Evolutionary conservation across 2,797 vertebrate species (phyloP), one percentile per base, ranked within the genome.

Genomic region (Leuciscus waleckii): DNA sequence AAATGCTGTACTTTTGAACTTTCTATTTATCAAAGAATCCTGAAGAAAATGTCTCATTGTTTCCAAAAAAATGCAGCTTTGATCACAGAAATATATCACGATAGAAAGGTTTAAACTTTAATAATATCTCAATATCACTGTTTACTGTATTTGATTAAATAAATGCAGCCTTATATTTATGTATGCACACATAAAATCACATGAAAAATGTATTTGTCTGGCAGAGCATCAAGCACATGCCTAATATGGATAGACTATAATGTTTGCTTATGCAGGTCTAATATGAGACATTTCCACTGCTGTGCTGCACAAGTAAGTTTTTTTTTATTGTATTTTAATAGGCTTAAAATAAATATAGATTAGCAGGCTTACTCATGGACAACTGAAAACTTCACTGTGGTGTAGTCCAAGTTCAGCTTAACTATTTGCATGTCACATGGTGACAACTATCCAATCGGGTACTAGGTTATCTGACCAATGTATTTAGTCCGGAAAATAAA

Each of bases 381-480:
- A 73, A 23, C 29, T 43, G 2, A 13, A 43, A 14, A 68, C 74
- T 73, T 61, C 79, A 76, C 56, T 46, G 29, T 77, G 9, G 69
- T 79, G 32, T 41, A 71, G 58, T 68, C 54, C 83, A 86, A 73
- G 29, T 68, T 83, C 67, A 83, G 46, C 29, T 23, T 51, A 29
- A 29, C 65, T 29, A 87, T 91, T 91, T 90, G 88, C 88, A 88
- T 89, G 75, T 92, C 92, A 93, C 90, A 87, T 93, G 92, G 82
- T 17, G n/a, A 84, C 23, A 67, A 29, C 69, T 85, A 85, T 71
- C 91, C 92, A 92, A 93, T 89, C 88, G 74, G 61, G 74, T 86
- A 71, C 83, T 77, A 86, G 9, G 83, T 82, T 86, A 80, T 85
- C 85, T 82, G 54, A 80, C 85, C 89, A 65, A 73, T 88, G 86